Conservation (phyloP, 2,888 invertebrate species). For the Scaptomyza tumidula region DNA sequence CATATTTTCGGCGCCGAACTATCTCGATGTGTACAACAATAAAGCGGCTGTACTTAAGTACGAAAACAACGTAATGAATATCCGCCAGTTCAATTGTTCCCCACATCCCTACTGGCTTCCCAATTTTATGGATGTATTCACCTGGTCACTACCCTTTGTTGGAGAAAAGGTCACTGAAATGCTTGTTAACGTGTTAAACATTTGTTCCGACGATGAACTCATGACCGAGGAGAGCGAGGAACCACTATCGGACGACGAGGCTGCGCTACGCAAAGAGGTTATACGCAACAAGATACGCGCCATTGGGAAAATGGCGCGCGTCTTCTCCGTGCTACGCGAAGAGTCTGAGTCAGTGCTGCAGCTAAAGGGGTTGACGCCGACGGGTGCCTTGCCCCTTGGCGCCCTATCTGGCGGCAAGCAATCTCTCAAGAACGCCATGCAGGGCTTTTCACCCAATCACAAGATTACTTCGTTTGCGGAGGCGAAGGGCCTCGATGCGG, state of each 20-base stretch:
- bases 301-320: slow-evolving; percentile 99
- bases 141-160: slow-evolving; percentile 99
- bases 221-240: slow-evolving; percentile 97
- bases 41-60: slow-evolving; percentile 99
- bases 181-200: slow-evolving; percentile 99
- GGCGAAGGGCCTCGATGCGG: slow-evolving; percentile 98
- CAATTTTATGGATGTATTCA: slow-evolving; percentile 99
- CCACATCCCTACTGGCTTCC: slow-evolving; percentile 99
- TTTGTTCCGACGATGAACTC: slow-evolving; percentile 99
- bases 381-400: slow-evolving; percentile 97
- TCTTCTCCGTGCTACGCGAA: slow-evolving; percentile 99
- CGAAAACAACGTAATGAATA: slow-evolving; percentile 99
- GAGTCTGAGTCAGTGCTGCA: slow-evolving; percentile 99
- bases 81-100: slow-evolving; percentile 99
- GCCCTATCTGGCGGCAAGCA: slow-evolving; percentile 98
- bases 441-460: slow-evolving; percentile 98
- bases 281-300: slow-evolving; percentile 99
- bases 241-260: slow-evolving; percentile 87
- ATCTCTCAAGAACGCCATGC: slow-evolving; percentile 96
- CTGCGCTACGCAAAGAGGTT: slow-evolving; percentile 98
- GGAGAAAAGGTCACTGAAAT: slow-evolving; percentile 99
- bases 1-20: slow-evolving; percentile 99
- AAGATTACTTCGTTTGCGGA: slow-evolving; percentile 99
- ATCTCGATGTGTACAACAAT: slow-evolving; percentile 99
- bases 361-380: slow-evolving; percentile 98